Evolutionary conservation across 2,113 vertebrate species (phyloP).

Genomic region (Rhinolophus sinicus): DNA sequence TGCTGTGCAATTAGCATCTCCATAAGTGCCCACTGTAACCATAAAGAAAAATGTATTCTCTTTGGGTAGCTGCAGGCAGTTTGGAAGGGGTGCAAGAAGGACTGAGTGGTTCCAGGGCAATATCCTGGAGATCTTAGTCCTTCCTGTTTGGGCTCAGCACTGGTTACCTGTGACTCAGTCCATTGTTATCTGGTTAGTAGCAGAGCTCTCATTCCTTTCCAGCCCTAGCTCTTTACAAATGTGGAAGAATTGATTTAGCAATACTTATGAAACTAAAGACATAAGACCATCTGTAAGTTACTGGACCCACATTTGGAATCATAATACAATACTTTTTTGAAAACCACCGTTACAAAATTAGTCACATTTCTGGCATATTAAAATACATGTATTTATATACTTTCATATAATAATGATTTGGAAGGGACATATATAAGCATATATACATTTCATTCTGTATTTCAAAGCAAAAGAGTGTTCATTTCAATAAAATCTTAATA

Average conservation of each 20-base stretch:
- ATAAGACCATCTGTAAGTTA: constrained; percentile 44
- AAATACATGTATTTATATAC: constrained; percentile 50
- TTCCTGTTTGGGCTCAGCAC: background rate
- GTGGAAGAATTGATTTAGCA: constrained; percentile 19
- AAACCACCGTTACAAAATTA: constrained; percentile 38
- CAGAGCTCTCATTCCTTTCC: background rate
- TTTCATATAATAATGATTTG: constrained; percentile 47
- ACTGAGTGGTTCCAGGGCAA: background rate
- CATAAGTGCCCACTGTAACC: background rate
- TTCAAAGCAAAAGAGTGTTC: constrained; percentile 31
- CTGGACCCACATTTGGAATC: constrained; percentile 39
- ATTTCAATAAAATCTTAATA: constrained; percentile 39
- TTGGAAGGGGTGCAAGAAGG: background rate
- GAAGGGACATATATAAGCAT: constrained; percentile 16
- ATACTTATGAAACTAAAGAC: constrained; percentile 10
- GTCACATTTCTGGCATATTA: constrained; percentile 60
- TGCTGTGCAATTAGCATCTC: background rate
- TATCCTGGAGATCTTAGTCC: background rate
- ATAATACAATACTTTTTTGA: constrained; percentile 67
- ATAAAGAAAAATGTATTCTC: background rate
- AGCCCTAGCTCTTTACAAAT: background rate
- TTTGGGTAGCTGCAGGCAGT: background rate
- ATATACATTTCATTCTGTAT: background rate
- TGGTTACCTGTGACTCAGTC: background rate
- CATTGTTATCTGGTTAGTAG: background rate